Conservation (phyloP, 1,140 invertebrate genomes). For the Eriocheir sinensis region DNA sequence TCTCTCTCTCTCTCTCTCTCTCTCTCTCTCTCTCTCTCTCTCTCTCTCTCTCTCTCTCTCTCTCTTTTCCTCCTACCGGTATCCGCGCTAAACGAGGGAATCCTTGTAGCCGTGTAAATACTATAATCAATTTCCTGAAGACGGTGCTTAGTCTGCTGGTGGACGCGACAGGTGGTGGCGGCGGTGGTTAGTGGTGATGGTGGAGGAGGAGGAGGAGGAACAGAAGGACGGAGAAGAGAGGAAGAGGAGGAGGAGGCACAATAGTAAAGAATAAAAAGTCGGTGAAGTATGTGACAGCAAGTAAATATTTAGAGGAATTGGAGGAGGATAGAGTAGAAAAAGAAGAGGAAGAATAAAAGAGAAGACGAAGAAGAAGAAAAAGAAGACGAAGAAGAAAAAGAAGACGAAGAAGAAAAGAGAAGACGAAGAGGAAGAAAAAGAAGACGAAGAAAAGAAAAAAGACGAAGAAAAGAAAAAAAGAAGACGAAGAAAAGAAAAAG, state of each 20-base stretch:
- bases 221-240: background rate
- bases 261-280: too few species aligned
- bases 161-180: background rate
- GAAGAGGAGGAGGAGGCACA: background rate
- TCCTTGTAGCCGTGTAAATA: background rate
- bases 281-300: background rate
- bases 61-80: background rate
- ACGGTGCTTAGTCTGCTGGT: background rate
- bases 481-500: too few species aligned
- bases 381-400: background rate
- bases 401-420: background rate
- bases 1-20: background rate
- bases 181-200: background rate
- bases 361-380: background rate
- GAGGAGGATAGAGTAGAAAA: background rate
- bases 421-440: background rate
- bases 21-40: background rate
- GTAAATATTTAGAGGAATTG: background rate
- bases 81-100: background rate
- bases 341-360: conserved; percentile 3
- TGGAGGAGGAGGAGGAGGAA: background rate
- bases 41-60: background rate
- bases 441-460: background rate
- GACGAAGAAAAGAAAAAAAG: background rate
- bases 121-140: conserved; percentile 17